Base-by-base conservation (phyloP, 2,888 invertebrate species). In the Entomobrya multifasciata region DNA sequence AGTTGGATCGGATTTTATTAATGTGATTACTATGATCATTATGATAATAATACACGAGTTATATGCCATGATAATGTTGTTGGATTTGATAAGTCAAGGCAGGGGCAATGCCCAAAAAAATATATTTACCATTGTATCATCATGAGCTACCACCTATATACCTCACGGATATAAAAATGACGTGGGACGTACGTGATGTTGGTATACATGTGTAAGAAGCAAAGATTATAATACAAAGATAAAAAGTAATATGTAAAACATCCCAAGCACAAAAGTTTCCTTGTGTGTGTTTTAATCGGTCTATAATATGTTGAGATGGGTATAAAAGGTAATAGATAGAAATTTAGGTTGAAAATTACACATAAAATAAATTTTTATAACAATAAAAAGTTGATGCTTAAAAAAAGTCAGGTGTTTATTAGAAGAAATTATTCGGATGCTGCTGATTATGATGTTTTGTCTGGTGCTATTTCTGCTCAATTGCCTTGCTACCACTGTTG, bases 171-270 rank as follows among this genome's bases (percentile, higher is more conserved):
- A 27, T 78, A n/a, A n/a, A n/a, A n/a, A n/a, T n/a, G 60, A 78
- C 77, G 60, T 77, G 77, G 22, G 52, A 77, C 77, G 77, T 77
- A 77, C 77, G 77, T 77, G 77, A 77, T n/a, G 27, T 57, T 52
- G 57, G 60, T 77, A 11, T n/a, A 77, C 77, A 41, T 17, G 41
- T 57, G 77, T 60, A 60, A 49, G 76, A 76, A 30, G 13, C 20
- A 30, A 76, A 49, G 44, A 72, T 11, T 25, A 2, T 65, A 30
- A 36, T 65, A 65, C 30, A 36, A 17, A 13, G 11, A n/a, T 22
- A 25, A 36, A n/a, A n/a, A n/a, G n/a, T 22, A 25, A 70, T 13
- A 55, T 76, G 76, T 47, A 17, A 47, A 72, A 44, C 30, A 72
- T 47, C 15, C 20, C 22, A 57, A 57, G 20, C 20, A 57, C 57